A percentile compares a stretch with the other conserved stretches of the same genome.
These are phyloP conservation scores for Hoplostethus atlanticus DNA, from an alignment of 2,797 vertebrate genomes.

Conservation along the genomic window DNA sequence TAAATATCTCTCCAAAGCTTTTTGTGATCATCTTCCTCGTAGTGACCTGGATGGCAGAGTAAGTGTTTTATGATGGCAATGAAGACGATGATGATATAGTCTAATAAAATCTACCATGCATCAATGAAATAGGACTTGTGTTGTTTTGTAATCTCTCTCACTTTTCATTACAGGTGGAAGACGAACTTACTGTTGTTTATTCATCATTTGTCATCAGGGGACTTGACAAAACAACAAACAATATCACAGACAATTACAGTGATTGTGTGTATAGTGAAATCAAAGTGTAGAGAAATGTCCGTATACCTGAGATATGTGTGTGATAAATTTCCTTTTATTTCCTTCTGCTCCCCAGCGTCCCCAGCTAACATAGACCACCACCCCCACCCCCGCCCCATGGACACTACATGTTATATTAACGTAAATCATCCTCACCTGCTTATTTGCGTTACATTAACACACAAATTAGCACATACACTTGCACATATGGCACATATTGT, in stretches of 20 bases:
- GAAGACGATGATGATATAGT: too few species aligned
- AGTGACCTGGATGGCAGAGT: constrained; percentile 16
- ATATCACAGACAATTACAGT: neutral
- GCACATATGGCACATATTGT: too few species aligned
- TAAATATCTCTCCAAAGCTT: constrained; percentile 20
- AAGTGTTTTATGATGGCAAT: neutral
- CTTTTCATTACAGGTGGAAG: constrained; percentile 47
- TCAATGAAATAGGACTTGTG: neutral
- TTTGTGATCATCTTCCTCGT: constrained; percentile 7
- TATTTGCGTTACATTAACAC: too few species aligned
- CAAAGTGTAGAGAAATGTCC: constrained; percentile 31
- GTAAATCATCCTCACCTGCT: too few species aligned
- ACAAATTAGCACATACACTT: too few species aligned
- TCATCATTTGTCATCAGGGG: constrained; percentile 48
- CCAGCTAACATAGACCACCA: too few species aligned
- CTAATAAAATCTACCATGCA: neutral
- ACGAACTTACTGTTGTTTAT: constrained; percentile 52
- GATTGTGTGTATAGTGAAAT: constrained; percentile 70
- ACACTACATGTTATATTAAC: too few species aligned
- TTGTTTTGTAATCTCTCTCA: constrained; percentile 1
- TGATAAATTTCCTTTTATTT: too few species aligned
- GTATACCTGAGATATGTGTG: too few species aligned
- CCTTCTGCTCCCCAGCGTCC: too few species aligned
- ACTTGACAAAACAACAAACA: constrained; percentile 13
- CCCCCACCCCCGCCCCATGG: too few species aligned